Conservation (phyloP, 2,797 vertebrate genomes). For the Choloepus didactylus region DNA sequence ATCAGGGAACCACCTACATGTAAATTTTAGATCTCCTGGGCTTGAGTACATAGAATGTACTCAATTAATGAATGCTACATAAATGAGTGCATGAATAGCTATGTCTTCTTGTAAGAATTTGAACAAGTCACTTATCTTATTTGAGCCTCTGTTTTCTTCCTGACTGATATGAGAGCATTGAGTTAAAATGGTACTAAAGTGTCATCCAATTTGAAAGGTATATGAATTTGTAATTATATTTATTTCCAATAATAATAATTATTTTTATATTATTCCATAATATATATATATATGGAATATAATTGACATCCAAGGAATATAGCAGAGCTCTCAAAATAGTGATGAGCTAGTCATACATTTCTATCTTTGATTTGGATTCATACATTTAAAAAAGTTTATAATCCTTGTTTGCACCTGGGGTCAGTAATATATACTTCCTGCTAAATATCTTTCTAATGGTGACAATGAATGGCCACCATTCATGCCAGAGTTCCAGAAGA, state of each 20-base stretch:
- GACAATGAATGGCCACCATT: not conserved
- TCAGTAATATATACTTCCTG: not conserved
- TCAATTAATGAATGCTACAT: slow-evolving; percentile 18
- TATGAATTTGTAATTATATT: slow-evolving; percentile 21
- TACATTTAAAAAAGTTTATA: not conserved
- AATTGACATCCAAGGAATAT: not conserved
- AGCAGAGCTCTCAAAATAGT: slow-evolving; percentile 39
- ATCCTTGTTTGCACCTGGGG: not conserved
- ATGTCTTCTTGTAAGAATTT: slow-evolving; percentile 31
- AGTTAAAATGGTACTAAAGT: slow-evolving; percentile 52
- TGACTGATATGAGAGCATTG: not conserved
- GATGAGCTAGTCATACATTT: not conserved
- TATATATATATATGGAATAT: too few species aligned
- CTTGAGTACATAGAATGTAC: not conserved
- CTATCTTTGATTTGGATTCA: slow-evolving; percentile 10
- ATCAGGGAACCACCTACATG: not conserved
- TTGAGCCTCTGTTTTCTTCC: slow-evolving; percentile 33
- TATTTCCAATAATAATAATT: too few species aligned
- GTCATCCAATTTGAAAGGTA: slow-evolving; percentile 52
- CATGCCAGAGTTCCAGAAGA: not conserved
- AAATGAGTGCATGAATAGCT: not conserved
- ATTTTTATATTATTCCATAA: too few species aligned
- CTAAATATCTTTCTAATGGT: not conserved
- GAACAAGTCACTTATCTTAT: slow-evolving; percentile 37
- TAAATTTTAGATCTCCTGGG: not conserved